Evolutionary conservation across 2,888 invertebrate species (phyloP).

Genomic region (Drosophila cognata): DNA sequence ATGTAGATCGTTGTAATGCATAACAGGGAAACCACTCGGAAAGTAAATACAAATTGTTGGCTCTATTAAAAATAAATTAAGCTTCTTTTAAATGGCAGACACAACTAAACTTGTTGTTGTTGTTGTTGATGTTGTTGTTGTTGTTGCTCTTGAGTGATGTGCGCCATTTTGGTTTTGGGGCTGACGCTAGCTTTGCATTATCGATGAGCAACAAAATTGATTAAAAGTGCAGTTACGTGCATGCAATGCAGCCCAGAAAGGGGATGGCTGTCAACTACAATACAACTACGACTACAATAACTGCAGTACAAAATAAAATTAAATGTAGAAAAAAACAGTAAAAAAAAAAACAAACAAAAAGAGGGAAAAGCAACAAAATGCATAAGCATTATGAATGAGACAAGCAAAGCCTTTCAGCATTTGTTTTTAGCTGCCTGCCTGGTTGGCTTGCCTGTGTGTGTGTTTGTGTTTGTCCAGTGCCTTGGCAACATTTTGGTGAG

Average conservation of each 20-base stretch:
- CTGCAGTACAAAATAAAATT: not conserved
- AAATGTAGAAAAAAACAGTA: not conserved
- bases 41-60: slow-evolving; percentile 70
- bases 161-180: slow-evolving; percentile 72
- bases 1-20: slow-evolving; percentile 15
- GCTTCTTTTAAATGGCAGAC: slow-evolving; percentile 54
- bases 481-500: slow-evolving; percentile 60
- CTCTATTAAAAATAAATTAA: slow-evolving; percentile 76
- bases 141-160: slow-evolving; percentile 55
- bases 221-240: slow-evolving; percentile 77
- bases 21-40: slow-evolving; percentile 59
- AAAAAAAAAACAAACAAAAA: not conserved
- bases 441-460: slow-evolving; percentile 1
- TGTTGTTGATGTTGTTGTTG: slow-evolving; percentile 13
- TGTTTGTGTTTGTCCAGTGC: slow-evolving; percentile 13
- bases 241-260: slow-evolving; percentile 41
- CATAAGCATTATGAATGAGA: slow-evolving; percentile 62
- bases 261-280: not conserved
- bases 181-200: slow-evolving; percentile 65
- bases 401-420: slow-evolving; percentile 53
- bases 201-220: slow-evolving; percentile 76
- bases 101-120: slow-evolving; percentile 1
- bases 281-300: not conserved
- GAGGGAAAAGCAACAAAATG: slow-evolving; percentile 17
- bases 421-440: slow-evolving; percentile 4